phyloP scores from a whole-genome alignment of 2,113 vertebrate species.

The Plotosus lineatus region DNA sequence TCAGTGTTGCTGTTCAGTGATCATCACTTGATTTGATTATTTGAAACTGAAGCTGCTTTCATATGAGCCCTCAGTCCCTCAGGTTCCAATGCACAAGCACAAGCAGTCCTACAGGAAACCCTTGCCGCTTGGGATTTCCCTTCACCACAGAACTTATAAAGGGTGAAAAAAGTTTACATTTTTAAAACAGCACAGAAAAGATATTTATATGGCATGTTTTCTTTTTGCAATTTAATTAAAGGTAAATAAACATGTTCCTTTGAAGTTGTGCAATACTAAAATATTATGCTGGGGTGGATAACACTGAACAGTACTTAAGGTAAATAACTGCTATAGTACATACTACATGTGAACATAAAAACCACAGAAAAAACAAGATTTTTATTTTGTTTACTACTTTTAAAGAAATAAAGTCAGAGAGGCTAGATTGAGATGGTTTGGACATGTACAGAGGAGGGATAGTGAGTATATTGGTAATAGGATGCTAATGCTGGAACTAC shows the following conservation, averaged over 20 bases:
- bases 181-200: background rate
- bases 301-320: too few species aligned
- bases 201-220: background rate
- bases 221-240: background rate
- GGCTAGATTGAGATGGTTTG: too few species aligned
- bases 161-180: background rate
- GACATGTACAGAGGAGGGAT: too few species aligned
- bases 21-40: background rate
- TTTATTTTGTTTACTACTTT: too few species aligned
- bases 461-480: too few species aligned
- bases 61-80: background rate
- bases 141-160: background rate
- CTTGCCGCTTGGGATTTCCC: background rate
- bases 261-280: too few species aligned
- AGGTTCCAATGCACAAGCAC: background rate
- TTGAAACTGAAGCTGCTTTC: background rate
- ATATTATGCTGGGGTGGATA: too few species aligned
- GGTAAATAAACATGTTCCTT: background rate
- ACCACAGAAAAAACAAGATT: too few species aligned
- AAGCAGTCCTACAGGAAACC: background rate
- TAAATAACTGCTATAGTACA: too few species aligned
- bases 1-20: background rate
- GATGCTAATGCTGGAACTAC: too few species aligned
- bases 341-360: too few species aligned
- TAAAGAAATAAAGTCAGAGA: too few species aligned